Evolutionary conservation across 2,797 vertebrate genomes (phyloP).

Genomic region (Anabacerthia variegaticeps): DNA sequence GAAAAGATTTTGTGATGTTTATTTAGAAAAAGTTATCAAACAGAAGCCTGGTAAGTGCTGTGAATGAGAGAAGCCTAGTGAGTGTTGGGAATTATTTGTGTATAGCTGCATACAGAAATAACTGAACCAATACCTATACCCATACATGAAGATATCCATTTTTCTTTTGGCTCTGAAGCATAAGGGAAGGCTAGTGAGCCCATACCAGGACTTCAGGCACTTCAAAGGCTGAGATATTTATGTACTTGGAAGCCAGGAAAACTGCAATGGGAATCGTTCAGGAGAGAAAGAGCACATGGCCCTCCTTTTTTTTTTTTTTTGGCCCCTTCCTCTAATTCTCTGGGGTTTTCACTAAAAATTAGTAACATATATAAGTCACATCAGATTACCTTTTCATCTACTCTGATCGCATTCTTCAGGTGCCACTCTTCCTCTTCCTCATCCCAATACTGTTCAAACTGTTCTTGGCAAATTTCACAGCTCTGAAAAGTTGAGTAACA

Average conservation of each 20-base stretch:
- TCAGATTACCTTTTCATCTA: constrained; percentile 89
- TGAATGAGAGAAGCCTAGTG: neutral
- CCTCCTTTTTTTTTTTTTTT: neutral
- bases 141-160: rapidly evolving
- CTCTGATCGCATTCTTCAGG: constrained; percentile 92
- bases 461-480: constrained; percentile 97
- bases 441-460: constrained; percentile 98
- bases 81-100: neutral
- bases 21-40: neutral
- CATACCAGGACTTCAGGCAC: neutral
- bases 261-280: neutral
- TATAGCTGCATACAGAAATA: neutral
- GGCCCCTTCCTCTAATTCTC: neutral
- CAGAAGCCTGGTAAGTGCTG: neutral
- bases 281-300: neutral
- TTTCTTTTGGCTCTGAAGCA: neutral
- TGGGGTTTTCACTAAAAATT: neutral
- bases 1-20: neutral
- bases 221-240: neutral
- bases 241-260: neutral
- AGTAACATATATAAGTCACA: neutral
- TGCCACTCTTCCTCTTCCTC: constrained; percentile 99
- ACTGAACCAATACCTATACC: neutral
- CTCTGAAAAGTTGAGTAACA: constrained; percentile 73
- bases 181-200: neutral